Percentiles rank a stretch among this genome's conserved stretches.
These are phyloP conservation scores for Macaria liturata DNA, from an alignment of 2,888 invertebrate genomes.

Conservation along the genomic window DNA sequence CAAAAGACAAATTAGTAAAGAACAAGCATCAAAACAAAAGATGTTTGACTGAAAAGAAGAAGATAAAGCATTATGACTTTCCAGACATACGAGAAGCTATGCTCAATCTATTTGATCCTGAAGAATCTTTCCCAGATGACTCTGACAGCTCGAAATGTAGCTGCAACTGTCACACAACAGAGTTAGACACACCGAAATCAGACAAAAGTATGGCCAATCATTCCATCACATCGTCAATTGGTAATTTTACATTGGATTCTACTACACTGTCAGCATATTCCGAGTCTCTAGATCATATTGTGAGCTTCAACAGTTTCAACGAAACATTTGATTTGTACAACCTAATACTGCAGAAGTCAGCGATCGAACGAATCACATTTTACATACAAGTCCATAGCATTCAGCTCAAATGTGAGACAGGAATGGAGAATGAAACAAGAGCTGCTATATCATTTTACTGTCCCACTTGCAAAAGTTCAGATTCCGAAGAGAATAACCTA, in stretches of 20 bases:
- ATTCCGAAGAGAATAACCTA: constrained; percentile 61
- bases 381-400: constrained; percentile 75
- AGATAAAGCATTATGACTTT: constrained; percentile 65
- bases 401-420: constrained; percentile 55
- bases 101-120: constrained; percentile 55
- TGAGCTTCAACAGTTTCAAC: constrained; percentile 73
- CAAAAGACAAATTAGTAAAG: constrained; percentile 47
- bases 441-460: constrained; percentile 61
- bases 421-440: constrained; percentile 50
- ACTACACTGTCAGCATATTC: constrained; percentile 71
- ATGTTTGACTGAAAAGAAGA: constrained; percentile 59
- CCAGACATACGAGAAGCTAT: constrained; percentile 70
- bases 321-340: constrained; percentile 55
- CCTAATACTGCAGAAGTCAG: constrained; percentile 63
- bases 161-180: constrained; percentile 44
- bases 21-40: constrained; percentile 41
- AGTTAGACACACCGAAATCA: constrained; percentile 57
- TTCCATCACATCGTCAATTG: constrained; percentile 71
- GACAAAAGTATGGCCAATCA: constrained; percentile 49
- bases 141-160: constrained; percentile 49
- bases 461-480: constrained; percentile 56
- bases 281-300: constrained; percentile 66
- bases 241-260: constrained; percentile 68
- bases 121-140: constrained; percentile 35
- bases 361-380: constrained; percentile 72